Evolutionary conservation across 2,113 vertebrate genomes (phyloP).

Genomic region (Hippocampus barbouri): DNA sequence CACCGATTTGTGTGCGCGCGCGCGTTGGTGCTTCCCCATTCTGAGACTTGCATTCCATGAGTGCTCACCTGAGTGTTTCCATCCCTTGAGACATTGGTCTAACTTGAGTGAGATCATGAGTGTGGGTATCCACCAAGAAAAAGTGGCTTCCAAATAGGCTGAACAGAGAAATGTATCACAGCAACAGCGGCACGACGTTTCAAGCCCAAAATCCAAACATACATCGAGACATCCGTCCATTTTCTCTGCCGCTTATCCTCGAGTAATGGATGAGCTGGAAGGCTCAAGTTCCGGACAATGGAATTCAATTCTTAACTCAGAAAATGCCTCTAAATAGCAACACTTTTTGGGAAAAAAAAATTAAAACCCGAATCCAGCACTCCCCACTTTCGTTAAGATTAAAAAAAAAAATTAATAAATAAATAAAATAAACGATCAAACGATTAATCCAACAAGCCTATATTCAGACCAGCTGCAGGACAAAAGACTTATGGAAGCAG

Average conservation of each 20-base stretch:
- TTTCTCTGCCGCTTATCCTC: background rate
- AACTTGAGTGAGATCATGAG: slow-evolving; percentile 36
- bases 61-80: slow-evolving; percentile 16
- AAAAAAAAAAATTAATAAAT: background rate
- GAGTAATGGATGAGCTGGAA: no score
- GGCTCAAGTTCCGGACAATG: background rate
- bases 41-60: slow-evolving; percentile 9
- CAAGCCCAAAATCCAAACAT: background rate
- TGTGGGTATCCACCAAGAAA: slow-evolving; percentile 19
- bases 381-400: background rate
- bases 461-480: slow-evolving; percentile 8
- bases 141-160: background rate
- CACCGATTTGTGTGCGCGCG: background rate
- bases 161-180: background rate
- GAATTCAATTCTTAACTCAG: background rate
- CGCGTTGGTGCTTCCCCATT: background rate
- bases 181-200: background rate
- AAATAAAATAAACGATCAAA: background rate
- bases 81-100: slow-evolving; percentile 21
- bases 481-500: background rate
- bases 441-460: background rate
- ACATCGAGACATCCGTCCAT: background rate
- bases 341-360: background rate
- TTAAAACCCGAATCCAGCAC: background rate
- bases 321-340: background rate